Base-by-base conservation (phyloP, 2,888 invertebrate species). In the Eristalis arbustorum region DNA sequence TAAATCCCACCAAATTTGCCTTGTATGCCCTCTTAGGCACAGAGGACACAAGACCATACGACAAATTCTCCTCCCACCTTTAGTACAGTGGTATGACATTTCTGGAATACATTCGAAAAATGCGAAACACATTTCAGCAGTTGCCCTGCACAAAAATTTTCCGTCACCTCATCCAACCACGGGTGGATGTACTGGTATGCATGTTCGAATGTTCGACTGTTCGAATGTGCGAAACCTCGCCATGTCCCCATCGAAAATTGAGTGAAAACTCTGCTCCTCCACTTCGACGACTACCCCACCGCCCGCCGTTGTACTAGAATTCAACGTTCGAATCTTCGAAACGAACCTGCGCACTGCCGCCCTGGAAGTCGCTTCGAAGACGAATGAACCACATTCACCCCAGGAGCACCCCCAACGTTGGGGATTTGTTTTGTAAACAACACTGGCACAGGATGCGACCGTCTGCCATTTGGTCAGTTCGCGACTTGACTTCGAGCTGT, bases 391-490 rank as follows among this genome's bases (percentile, higher is more conserved):
- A 2, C 11, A 61, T 72, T 78, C 78, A 80, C 40, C 66, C 28
- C 11, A 62, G 37, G 3, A 31, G 37, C 18, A 31, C 22, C 64
- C 66, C 66, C 69, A 69, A 79, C 84, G 79, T 56, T 75, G 75
- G 49, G 8, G 49, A 75, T 84, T 84, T 84, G 84, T 84, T 84
- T 84, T 80, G 79, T 80, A 84, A 84, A 84, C 84, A 84, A 84
- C 69, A 75, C 66, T 66, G 40, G 37, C 68, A 66, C 84, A 79
- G 74, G 74, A 71, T 79, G 69, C 75, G 49, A 67, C 68, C 57
- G 61, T 59, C 56, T 84, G 49, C 23, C 64, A 13, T 61, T 66
- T 42, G 37, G 56, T 61, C 69, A 84, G 84, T 84, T 64, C 66
- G 69, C 62, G 59, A 71, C 37, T 84, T 67, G 37, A 80, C 31